Evolutionary conservation across 2,888 invertebrate genomes (phyloP).

Genomic region (Phasia obesa): DNA sequence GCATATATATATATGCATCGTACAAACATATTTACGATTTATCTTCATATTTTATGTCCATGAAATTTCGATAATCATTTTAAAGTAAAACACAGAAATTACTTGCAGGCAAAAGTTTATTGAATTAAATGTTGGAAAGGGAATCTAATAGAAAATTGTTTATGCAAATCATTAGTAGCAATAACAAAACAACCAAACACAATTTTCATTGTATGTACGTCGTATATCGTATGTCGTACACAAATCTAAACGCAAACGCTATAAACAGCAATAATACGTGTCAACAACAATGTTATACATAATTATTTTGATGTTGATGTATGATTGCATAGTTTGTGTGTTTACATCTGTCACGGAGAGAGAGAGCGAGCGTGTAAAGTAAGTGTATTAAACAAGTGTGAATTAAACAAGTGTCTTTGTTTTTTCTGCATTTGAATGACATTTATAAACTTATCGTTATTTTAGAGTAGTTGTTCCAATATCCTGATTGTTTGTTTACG

Average conservation of each 20-base stretch:
- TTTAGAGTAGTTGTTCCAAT: conserved; percentile 5
- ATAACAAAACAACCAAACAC: conserved; percentile 14
- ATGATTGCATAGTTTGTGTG: conserved; percentile 17
- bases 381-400: conserved; percentile 32
- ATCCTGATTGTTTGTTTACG: too few relatives aligned
- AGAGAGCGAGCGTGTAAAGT: background rate
- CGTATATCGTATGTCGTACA: conserved; percentile 4
- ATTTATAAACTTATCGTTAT: conserved; percentile 35
- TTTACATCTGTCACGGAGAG: conserved; percentile 6
- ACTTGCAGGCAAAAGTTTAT: conserved; percentile 38
- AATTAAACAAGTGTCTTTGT: conserved; percentile 49
- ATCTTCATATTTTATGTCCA: background rate
- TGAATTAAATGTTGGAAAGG: conserved; percentile 43
- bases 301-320: conserved; percentile 43
- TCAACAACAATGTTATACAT: conserved; percentile 59
- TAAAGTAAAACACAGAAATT: conserved; percentile 35
- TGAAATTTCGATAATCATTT: conserved; percentile 46
- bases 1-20: background rate
- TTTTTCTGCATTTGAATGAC: background rate
- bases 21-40: too few relatives aligned
- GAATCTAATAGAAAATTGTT: conserved; percentile 57
- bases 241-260: conserved; percentile 10
- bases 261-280: conserved; percentile 57
- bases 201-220: too few relatives aligned
- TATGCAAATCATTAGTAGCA: conserved; percentile 45